A percentile compares a stretch with the other conserved stretches of the same genome.
Evolutionary conservation across 35 echinoderm and acorn worm genomes (phyloP).

Genomic region (Lytechinus variegatus): DNA sequence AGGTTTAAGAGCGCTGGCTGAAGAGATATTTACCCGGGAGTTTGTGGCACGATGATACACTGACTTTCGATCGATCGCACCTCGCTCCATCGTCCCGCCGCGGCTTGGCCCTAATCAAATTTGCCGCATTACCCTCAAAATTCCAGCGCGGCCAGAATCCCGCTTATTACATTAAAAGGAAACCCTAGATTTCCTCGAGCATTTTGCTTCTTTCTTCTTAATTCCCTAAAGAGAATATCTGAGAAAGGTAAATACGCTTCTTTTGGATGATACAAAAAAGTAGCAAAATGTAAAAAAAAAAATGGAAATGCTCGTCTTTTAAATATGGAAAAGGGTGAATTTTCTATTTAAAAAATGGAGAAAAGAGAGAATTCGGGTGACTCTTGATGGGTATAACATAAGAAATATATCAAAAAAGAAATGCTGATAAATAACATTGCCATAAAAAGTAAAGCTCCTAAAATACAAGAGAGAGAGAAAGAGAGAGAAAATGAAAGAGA

Average conservation of each 20-base stretch:
- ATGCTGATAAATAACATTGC: not conserved
- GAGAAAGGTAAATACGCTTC: constrained; percentile 38
- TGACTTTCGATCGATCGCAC: constrained; percentile 32
- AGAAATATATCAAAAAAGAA: not conserved
- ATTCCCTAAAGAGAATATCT: constrained; percentile 38
- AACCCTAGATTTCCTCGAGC: constrained; percentile 48
- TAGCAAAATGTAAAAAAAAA: not conserved
- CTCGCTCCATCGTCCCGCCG: constrained; percentile 1
- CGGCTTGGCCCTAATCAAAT: constrained; percentile 47
- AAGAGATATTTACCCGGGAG: not conserved
- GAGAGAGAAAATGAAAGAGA: no score
- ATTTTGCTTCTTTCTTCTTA: constrained; percentile 36
- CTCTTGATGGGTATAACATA: not conserved
- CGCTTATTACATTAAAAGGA: constrained; percentile 54
- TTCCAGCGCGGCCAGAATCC: constrained; percentile 35
- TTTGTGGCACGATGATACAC: constrained; percentile 21
- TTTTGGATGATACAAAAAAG: not conserved
- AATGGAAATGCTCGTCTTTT: not conserved
- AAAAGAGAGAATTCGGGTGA: not conserved
- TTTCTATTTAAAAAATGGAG: not conserved
- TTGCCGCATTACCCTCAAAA: constrained; percentile 48
- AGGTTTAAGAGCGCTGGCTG: constrained; percentile 2
- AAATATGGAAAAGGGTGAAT: not conserved
- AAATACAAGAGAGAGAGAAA: not conserved
- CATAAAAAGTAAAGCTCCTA: not conserved